Percentiles rank a stretch among this genome's conserved stretches.
phyloP scores from a whole-genome alignment of 2,113 vertebrate genomes.

The Pterocles orientalis region DNA sequence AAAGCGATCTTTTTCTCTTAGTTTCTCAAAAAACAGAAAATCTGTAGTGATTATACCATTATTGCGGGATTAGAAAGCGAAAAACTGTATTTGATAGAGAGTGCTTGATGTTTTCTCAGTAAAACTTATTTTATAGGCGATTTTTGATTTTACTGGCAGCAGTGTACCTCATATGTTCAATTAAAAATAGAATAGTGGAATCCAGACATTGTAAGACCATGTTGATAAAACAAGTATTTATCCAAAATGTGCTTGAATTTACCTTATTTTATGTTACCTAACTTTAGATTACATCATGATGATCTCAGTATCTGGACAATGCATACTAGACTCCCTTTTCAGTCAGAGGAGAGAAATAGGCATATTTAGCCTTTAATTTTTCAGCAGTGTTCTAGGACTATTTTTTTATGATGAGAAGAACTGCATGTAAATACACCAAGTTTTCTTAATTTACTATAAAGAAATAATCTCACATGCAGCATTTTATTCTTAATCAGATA shows the following conservation, averaged over 20 bases:
- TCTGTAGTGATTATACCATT: not conserved
- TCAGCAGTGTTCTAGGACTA: not conserved
- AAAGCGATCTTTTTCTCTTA: not conserved
- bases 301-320: not conserved
- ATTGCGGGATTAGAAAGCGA: not conserved
- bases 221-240: not conserved
- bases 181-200: not conserved
- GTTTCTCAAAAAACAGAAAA: not conserved
- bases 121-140: not conserved
- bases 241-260: not conserved
- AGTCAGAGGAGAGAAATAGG: not conserved
- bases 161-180: not conserved
- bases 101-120: not conserved
- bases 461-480: not conserved
- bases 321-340: not conserved
- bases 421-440: not conserved
- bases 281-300: not conserved
- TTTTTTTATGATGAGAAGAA: not conserved
- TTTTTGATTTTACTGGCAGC: not conserved
- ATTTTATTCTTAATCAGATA: not conserved
- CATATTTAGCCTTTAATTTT: accelerated
- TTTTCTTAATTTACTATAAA: not conserved
- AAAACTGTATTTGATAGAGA: not conserved
- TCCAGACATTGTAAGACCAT: not conserved
- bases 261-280: not conserved